Conservation (phyloP, 2,113 vertebrate genomes). For the Silurus glanis region DNA sequence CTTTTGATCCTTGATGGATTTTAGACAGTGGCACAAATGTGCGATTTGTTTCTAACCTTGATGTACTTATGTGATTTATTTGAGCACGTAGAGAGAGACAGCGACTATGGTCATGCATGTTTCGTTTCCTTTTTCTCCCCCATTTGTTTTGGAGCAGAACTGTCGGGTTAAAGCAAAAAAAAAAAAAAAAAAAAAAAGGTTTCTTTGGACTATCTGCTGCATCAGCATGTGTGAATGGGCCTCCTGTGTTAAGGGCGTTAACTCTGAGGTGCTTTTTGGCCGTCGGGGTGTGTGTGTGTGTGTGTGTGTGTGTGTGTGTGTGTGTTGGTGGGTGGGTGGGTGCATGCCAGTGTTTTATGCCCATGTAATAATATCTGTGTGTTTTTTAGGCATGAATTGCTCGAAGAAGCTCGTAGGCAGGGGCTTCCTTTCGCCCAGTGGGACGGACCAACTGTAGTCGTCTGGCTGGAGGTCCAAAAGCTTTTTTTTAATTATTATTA, state of each 20-base stretch:
- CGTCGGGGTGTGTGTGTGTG: background rate
- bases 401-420: conserved; percentile 92
- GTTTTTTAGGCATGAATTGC: conserved; percentile 82
- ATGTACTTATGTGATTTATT: background rate
- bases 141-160: background rate
- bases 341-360: background rate
- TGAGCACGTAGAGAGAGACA: too few species aligned
- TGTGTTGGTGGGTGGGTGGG: background rate
- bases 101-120: conserved; percentile 22
- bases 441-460: conserved; percentile 95
- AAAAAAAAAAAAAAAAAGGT: background rate
- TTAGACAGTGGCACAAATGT: too few species aligned
- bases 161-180: background rate
- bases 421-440: conserved; percentile 95
- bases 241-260: background rate
- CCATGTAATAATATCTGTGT: background rate
- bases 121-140: background rate
- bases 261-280: background rate
- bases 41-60: too few species aligned
- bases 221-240: conserved; percentile 19
- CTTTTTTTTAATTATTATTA: background rate
- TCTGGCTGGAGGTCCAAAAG: conserved; percentile 91
- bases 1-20: too few species aligned
- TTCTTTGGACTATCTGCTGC: conserved; percentile 8
- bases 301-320: conserved; percentile 15